These are phyloP conservation scores for Synergus laeviventris DNA, from an alignment of 2,888 invertebrate species.

Conservation along the genomic window DNA sequence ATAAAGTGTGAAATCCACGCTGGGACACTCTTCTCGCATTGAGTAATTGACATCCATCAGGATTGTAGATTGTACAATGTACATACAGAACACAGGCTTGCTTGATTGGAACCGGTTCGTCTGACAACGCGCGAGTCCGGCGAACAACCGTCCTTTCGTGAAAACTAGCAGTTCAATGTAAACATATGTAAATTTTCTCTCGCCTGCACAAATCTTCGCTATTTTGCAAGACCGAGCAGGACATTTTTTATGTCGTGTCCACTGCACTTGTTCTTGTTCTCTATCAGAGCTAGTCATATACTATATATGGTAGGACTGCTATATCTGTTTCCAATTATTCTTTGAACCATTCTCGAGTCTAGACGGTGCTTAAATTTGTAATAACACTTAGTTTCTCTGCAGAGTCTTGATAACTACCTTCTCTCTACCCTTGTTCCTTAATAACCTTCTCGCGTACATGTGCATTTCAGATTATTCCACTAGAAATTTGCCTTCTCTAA, in stretches of 20 bases:
- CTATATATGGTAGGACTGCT: constrained; percentile 1
- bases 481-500: not conserved
- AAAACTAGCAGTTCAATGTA: constrained; percentile 10
- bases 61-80: not conserved
- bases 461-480: not conserved
- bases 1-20: not conserved
- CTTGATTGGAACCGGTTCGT: constrained; percentile 28
- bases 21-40: not conserved
- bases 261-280: not conserved
- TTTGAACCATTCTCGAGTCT: constrained; percentile 49
- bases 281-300: not conserved
- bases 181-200: constrained; percentile 21
- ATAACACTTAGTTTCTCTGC: constrained; percentile 48
- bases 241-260: not conserved
- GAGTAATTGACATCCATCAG: constrained; percentile 4
- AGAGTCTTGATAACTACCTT: constrained; percentile 22
- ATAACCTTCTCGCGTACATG: not conserved
- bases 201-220: not conserved
- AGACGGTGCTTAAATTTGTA: constrained; percentile 56
- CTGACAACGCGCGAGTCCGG: constrained; percentile 24
- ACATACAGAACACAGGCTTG: not conserved
- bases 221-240: not conserved
- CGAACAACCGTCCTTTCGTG: constrained; percentile 24
- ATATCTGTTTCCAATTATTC: constrained; percentile 56
- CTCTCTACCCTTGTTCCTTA: not conserved